A percentile compares a stretch with the other conserved stretches of the same genome.
phyloP scores from a whole-genome alignment of 2,888 invertebrate species.

The Corbicula japonica region DNA sequence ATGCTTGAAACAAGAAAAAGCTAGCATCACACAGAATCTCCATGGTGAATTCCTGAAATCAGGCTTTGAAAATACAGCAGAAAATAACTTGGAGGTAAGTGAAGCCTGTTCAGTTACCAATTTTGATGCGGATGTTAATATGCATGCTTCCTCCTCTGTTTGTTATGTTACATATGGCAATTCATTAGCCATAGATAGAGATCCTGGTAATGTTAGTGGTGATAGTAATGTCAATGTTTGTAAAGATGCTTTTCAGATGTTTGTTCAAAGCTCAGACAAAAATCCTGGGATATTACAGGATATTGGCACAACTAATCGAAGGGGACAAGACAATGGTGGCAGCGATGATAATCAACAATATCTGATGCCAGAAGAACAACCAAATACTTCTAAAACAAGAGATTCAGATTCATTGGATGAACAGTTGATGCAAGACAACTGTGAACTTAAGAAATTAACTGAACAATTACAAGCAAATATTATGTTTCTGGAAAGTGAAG shows the following conservation, averaged over 20 bases:
- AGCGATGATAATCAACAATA: too few species aligned
- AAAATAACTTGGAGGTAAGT: constrained; percentile 69
- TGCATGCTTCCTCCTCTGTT: constrained; percentile 69
- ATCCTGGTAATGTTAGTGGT: constrained; percentile 38
- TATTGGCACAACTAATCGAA: neutral
- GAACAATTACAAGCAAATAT: neutral
- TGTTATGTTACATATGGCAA: constrained; percentile 40
- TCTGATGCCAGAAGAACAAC: too few species aligned
- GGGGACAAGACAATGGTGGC: neutral
- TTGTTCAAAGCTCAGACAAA: too few species aligned
- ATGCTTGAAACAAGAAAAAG: neutral
- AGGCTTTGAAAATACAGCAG: too few species aligned
- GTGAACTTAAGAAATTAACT: neutral
- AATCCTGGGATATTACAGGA: too few species aligned
- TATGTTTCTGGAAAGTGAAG: neutral
- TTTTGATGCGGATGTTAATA: constrained; percentile 64
- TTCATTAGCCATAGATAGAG: constrained; percentile 30
- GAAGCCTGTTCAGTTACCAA: constrained; percentile 45
- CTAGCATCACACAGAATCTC: neutral
- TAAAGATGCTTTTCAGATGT: constrained; percentile 53
- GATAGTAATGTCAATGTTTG: constrained; percentile 38
- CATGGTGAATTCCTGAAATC: neutral
- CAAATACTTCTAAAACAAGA: too few species aligned
- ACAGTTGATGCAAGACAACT: neutral
- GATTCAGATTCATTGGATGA: too few species aligned